Percentiles rank a stretch among this genome's conserved stretches.
phyloP scores from a whole-genome alignment of 2,888 invertebrate genomes.

The Pseudoips prasinana region DNA sequence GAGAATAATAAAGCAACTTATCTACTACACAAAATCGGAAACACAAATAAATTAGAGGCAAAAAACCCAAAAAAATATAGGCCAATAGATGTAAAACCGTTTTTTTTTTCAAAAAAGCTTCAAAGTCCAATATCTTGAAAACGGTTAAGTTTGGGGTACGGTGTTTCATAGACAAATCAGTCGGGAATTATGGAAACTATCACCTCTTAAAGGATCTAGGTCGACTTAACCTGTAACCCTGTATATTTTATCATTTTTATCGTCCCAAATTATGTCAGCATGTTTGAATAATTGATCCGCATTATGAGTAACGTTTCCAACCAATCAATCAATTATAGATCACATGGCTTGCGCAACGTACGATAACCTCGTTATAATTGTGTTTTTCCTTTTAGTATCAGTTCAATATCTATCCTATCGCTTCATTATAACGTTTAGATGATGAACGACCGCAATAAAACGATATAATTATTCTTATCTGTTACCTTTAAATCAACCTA shows the following conservation, averaged over 20 bases:
- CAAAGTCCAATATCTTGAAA: no score
- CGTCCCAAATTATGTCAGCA: slow-evolving; percentile 60
- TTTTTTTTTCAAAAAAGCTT: no score
- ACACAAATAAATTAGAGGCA: no score
- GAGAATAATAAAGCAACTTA: no score
- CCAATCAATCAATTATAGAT: slow-evolving; percentile 70
- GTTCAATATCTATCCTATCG: slow-evolving; percentile 41
- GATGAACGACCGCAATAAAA: slow-evolving; percentile 48
- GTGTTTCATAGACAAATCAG: no score
- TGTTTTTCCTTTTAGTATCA: slow-evolving; percentile 47
- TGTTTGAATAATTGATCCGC: slow-evolving; percentile 65
- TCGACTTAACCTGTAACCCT: no score
- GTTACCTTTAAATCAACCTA: slow-evolving; percentile 45
- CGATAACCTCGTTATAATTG: slow-evolving; percentile 47
- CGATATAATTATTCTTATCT: slow-evolving; percentile 40
- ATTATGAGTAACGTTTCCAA: slow-evolving; percentile 48
- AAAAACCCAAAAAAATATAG: no score
- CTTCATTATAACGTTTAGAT: slow-evolving; percentile 38
- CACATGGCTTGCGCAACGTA: slow-evolving; percentile 57
- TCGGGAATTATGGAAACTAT: no score
- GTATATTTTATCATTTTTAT: slow-evolving; percentile 40
- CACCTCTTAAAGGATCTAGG: no score
- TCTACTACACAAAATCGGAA: no score
- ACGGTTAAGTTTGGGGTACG: no score
- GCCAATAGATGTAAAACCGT: no score